phyloP scores from a whole-genome alignment of 2,113 vertebrate species.

The Balaeniceps rex region DNA sequence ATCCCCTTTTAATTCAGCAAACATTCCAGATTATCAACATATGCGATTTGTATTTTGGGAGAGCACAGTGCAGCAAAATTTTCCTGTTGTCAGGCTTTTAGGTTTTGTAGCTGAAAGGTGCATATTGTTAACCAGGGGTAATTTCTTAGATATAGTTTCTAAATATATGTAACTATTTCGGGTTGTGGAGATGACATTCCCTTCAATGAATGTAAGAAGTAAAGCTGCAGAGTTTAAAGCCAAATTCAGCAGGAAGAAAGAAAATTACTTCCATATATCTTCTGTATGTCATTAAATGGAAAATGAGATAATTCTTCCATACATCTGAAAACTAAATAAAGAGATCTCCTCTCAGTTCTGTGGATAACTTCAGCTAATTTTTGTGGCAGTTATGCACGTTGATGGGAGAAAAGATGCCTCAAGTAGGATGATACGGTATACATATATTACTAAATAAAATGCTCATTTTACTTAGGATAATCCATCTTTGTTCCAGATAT shows the following conservation, averaged over 20 bases:
- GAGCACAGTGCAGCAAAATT: background rate
- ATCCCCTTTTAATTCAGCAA: conserved; percentile 46
- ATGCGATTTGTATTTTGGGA: background rate
- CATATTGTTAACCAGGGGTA: background rate
- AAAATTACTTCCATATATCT: conserved; percentile 65
- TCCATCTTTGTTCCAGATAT: background rate
- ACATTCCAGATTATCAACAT: conserved; percentile 33
- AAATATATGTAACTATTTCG: conserved; percentile 18
- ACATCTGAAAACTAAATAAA: conserved; percentile 47
- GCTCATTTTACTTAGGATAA: background rate
- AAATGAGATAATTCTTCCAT: conserved; percentile 62
- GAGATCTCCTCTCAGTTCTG: conserved; percentile 12
- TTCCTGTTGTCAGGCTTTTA: background rate
- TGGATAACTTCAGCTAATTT: conserved; percentile 28
- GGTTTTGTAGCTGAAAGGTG: background rate
- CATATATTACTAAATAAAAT: conserved; percentile 16
- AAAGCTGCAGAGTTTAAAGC: conserved; percentile 37
- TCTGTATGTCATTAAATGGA: conserved; percentile 57
- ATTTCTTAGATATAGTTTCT: conserved; percentile 31
- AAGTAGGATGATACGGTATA: conserved; percentile 26
- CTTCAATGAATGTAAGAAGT: conserved; percentile 7
- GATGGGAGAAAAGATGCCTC: conserved; percentile 35
- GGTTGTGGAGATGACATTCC: conserved; percentile 25
- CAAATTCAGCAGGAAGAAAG: conserved; percentile 63
- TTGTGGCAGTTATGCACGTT: conserved; percentile 1